phyloP scores from a whole-genome alignment of 2,797 vertebrate genomes.

The Chaetophractus vellerosus region DNA sequence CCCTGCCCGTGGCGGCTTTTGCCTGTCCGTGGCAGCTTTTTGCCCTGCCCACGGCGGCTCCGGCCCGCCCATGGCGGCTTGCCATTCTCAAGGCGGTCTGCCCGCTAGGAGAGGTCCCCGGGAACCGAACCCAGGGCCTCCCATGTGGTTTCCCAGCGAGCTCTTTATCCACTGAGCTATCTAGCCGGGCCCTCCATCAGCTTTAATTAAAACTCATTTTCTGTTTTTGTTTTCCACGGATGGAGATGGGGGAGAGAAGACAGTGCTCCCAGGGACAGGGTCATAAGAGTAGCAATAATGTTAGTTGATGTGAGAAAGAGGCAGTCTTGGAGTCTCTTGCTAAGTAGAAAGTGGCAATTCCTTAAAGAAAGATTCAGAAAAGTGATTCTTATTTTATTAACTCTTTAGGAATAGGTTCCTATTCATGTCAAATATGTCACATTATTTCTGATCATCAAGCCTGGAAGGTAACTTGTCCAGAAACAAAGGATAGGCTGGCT shows the following conservation, averaged over 20 bases:
- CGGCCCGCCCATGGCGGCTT: too few relatives aligned
- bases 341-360: slow-evolving; percentile 57
- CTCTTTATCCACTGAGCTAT: too few relatives aligned
- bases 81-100: too few relatives aligned
- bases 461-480: not conserved
- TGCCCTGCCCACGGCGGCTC: too few relatives aligned
- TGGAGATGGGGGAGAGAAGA: not conserved
- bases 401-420: not conserved
- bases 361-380: slow-evolving; percentile 1
- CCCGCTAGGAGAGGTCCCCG: too few relatives aligned
- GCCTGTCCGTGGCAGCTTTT: too few relatives aligned
- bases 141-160: too few relatives aligned
- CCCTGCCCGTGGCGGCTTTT: too few relatives aligned
- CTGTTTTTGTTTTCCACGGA: slow-evolving; percentile 16
- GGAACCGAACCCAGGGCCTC: too few relatives aligned
- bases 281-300: not conserved
- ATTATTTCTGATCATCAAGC: not conserved
- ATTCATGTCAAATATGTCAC: not conserved
- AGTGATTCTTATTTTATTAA: slow-evolving; percentile 28
- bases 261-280: not conserved
- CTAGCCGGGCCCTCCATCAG: too few relatives aligned
- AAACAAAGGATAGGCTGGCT: not conserved
- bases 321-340: not conserved
- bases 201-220: slow-evolving; percentile 46
- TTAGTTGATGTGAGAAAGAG: slow-evolving; percentile 31